Conservation (phyloP, 2,113 vertebrate species). For the Calyptomena viridis region DNA sequence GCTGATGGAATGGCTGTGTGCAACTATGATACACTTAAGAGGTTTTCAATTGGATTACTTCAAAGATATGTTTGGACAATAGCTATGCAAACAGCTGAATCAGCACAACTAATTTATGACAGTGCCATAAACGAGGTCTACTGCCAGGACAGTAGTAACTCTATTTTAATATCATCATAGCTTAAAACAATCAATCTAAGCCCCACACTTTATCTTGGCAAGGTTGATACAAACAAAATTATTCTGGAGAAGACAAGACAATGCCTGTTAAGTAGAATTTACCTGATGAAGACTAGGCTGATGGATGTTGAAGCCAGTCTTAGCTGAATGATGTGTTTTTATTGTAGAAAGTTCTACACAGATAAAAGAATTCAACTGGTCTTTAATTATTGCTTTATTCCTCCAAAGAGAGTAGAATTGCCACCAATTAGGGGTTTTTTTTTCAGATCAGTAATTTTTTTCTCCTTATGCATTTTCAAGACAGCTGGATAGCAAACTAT, state of each 20-base stretch:
- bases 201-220: not conserved
- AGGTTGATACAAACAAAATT: not conserved
- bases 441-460: not conserved
- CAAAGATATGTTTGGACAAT: not conserved
- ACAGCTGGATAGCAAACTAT: not conserved
- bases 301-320: not conserved
- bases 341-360: not conserved
- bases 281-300: not conserved
- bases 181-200: slow-evolving; percentile 13
- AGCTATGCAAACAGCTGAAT: slow-evolving; percentile 15
- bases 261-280: not conserved
- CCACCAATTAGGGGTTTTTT: not conserved
- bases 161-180: not conserved
- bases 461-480: not conserved
- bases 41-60: slow-evolving; percentile 23
- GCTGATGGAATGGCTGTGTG: not conserved
- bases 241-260: not conserved
- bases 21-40: not conserved
- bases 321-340: not conserved
- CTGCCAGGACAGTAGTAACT: not conserved
- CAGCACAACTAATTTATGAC: not conserved
- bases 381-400: not conserved
- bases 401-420: not conserved
- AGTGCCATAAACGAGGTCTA: not conserved
- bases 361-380: not conserved